Evolutionary conservation across 92 coral and sea anemone species (phyloP), one percentile per base, ranked within the genome.

Genomic region (Phenganax marumi): DNA sequence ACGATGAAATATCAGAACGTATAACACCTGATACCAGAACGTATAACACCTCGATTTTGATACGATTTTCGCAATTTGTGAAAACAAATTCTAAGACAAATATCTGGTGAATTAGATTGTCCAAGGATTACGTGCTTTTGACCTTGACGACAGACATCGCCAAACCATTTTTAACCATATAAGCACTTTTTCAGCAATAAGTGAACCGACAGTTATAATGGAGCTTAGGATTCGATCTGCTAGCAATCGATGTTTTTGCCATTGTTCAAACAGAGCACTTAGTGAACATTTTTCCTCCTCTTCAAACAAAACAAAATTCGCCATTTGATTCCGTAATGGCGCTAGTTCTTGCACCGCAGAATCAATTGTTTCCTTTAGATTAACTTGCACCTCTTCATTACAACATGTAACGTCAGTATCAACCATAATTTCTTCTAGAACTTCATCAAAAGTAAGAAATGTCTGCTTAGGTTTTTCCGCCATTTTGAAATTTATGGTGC

Each of bases 71-170:
- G 52, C 39, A 19, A 90, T 12, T 26, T 23, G n/a, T 43, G 54
- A n/a, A 70, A 90, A 89, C 73, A 89, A 85, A 73, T 70, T 72
- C 75, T 57, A 48, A 61, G 88, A 84, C 23, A 89, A 81, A 70
- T 87, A 89, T 23, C 88, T 70, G 88, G 49, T 86, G 8, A 89
- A 26, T 56, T 86, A 88, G 8, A 90, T 76, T 39, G 52, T 62
- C 92, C 89, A 87, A 12, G 92, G 84, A 76, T 87, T 90, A 39
- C 84, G 54, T 8, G 88, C 82, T 39, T 76, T 51, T 57, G 84
- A 84, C 53, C 68, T 81, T 19, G 92, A 78, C 23, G 22, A 47
- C 74, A 90, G 70, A 58, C 89, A 64, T 83, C 84, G 70, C 2
- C 52, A 63, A 21, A 89, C 72, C 16, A 52, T n/a, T 13, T 70